A percentile compares a stretch with the other conserved stretches of the same genome.
These are phyloP conservation scores for Dendrocincla tyrannina DNA, from an alignment of 2,797 vertebrate species.

Conservation along the genomic window DNA sequence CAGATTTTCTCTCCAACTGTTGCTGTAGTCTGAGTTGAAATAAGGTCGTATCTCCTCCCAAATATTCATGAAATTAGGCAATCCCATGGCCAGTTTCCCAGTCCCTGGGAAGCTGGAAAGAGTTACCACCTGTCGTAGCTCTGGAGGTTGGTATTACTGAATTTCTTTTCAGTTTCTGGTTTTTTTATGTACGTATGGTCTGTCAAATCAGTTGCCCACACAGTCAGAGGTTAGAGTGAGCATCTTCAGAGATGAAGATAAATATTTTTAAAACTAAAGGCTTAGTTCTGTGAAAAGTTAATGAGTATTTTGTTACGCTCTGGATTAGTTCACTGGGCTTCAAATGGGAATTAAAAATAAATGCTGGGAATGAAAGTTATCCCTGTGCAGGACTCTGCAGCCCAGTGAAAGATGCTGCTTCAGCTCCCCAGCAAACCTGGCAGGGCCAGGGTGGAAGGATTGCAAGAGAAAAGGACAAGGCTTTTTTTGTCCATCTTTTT, in stretches of 20 bases:
- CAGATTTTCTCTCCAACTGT: neutral
- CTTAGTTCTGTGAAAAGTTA: neutral
- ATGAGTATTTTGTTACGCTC: neutral
- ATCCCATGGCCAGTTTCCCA: neutral
- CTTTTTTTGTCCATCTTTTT: neutral
- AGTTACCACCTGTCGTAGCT: neutral
- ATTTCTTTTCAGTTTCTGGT: neutral
- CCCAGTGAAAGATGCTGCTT: neutral
- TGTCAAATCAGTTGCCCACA: neutral
- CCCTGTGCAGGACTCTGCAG: neutral
- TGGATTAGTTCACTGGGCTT: neutral
- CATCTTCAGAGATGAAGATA: neutral
- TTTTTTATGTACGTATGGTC: neutral
- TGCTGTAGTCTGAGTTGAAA: neutral
- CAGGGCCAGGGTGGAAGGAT: neutral
- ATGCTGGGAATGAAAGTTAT: neutral
- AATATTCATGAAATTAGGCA: neutral
- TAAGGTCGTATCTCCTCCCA: rapidly evolving
- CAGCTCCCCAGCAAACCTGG: neutral
- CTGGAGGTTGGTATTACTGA: neutral
- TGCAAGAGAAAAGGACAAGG: neutral
- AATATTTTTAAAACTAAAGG: neutral
- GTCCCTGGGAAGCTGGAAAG: neutral
- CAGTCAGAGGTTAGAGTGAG: neutral
- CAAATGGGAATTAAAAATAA: neutral